Evolutionary conservation across 2,797 vertebrate species (phyloP).

Genomic region (Sparidentex hasta): DNA sequence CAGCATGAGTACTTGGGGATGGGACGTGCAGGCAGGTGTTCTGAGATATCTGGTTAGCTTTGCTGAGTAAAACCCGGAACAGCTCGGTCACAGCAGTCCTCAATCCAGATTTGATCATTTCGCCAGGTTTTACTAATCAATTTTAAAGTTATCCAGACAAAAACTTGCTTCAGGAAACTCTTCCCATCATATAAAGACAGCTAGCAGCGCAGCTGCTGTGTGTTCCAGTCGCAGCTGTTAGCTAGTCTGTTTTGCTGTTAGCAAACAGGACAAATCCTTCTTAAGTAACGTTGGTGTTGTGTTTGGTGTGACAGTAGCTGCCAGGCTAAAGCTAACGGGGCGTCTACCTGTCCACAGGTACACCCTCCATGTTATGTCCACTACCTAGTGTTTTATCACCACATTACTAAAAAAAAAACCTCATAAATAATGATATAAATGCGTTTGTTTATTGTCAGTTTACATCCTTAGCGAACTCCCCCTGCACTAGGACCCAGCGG

Average conservation of each 20-base stretch:
- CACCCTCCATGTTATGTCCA: neutral
- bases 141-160: neutral
- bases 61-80: neutral
- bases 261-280: constrained; percentile 33
- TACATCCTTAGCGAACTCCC: constrained; percentile 36
- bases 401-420: too few species aligned
- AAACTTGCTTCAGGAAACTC: neutral
- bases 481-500: constrained; percentile 91
- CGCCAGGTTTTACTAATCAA: neutral
- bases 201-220: too few species aligned
- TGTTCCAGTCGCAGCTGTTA: neutral
- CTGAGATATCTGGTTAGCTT: neutral
- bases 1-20: neutral
- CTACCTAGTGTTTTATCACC: neutral
- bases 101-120: neutral
- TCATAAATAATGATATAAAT: neutral
- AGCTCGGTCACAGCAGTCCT: neutral
- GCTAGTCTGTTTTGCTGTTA: neutral
- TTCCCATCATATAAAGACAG: too few species aligned
- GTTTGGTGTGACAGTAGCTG: constrained; percentile 20
- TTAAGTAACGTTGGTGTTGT: constrained; percentile 14
- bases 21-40: neutral
- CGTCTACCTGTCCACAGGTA: neutral
- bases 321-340: neutral
- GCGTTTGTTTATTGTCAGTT: constrained; percentile 29